These are phyloP conservation scores for Triops longicaudatus DNA, from an alignment of 1,140 invertebrate species.

Conservation along the genomic window DNA sequence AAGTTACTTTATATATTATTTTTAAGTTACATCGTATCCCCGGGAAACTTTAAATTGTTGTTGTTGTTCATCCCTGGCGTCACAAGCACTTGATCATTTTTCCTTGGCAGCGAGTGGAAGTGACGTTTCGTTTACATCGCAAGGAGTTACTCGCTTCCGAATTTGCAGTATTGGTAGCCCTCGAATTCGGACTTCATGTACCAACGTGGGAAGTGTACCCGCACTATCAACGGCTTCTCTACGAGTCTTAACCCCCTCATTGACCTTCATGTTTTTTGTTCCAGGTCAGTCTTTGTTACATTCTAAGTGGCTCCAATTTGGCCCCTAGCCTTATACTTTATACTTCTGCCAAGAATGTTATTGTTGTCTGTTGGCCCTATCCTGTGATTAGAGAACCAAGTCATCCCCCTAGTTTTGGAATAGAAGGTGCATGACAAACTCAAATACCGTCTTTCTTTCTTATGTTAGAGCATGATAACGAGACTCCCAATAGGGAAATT, in stretches of 20 bases:
- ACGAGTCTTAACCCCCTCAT: conserved; percentile 50
- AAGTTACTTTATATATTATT: conserved; percentile 14
- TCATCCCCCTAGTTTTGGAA: not conserved
- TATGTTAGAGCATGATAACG: no score
- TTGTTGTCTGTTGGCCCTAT: not conserved
- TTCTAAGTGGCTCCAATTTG: not conserved
- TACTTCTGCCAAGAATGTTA: not conserved
- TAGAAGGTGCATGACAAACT: not conserved
- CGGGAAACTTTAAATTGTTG: conserved; percentile 20
- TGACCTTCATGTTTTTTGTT: not conserved
- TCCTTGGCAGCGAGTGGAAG: conserved; percentile 67
- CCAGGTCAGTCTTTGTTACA: not conserved
- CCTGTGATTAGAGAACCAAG: not conserved
- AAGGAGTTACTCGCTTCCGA: conserved; percentile 85
- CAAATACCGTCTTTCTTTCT: not conserved
- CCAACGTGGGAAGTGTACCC: conserved; percentile 85
- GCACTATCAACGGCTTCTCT: conserved; percentile 85
- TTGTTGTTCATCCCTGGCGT: conserved; percentile 25
- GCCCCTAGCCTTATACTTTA: not conserved
- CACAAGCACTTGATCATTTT: conserved; percentile 25
- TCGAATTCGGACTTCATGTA: conserved; percentile 89
- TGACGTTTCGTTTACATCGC: conserved; percentile 76
- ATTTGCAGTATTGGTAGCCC: conserved; percentile 85
- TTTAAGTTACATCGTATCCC: conserved; percentile 26
- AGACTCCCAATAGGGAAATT: no score